Conservation (phyloP, 2,888 invertebrate genomes). For the Lithophane socia region DNA sequence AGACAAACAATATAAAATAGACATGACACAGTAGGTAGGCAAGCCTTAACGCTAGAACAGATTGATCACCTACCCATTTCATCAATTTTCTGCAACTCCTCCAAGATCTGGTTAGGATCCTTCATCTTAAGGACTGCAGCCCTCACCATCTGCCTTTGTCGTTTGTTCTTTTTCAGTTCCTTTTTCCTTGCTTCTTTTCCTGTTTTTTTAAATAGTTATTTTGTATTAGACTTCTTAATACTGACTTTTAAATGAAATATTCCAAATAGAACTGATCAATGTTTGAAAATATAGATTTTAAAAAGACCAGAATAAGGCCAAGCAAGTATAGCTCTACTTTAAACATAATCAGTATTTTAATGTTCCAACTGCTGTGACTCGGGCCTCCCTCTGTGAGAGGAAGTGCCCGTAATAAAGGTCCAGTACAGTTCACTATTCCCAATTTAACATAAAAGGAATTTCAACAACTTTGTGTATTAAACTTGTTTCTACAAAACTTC, state of each 20-base stretch:
- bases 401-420: too few relatives aligned
- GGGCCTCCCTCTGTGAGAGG: too few relatives aligned
- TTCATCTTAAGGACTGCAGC: constrained; percentile 99
- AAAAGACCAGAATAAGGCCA: not conserved
- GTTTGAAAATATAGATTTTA: not conserved
- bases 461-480: not conserved
- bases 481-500: not conserved
- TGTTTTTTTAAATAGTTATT: constrained; percentile 74
- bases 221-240: not conserved
- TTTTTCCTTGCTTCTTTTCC: constrained; percentile 99
- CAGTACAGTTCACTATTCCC: not conserved
- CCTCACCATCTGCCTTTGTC: constrained; percentile 98
- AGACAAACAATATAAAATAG: not conserved
- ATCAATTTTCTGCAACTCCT: constrained; percentile 99
- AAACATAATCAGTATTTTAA: not conserved
- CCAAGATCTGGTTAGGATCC: constrained; percentile 98
- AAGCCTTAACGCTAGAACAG: not conserved
- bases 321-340: not conserved
- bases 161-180: constrained; percentile 99
- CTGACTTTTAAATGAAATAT: not conserved
- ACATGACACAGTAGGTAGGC: too few relatives aligned
- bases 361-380: not conserved
- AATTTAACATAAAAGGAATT: too few relatives aligned
- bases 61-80: constrained; percentile 93
- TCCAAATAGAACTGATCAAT: not conserved